Conservation (phyloP, 2,888 invertebrate genomes). For the Temnothorax ravouxi region DNA sequence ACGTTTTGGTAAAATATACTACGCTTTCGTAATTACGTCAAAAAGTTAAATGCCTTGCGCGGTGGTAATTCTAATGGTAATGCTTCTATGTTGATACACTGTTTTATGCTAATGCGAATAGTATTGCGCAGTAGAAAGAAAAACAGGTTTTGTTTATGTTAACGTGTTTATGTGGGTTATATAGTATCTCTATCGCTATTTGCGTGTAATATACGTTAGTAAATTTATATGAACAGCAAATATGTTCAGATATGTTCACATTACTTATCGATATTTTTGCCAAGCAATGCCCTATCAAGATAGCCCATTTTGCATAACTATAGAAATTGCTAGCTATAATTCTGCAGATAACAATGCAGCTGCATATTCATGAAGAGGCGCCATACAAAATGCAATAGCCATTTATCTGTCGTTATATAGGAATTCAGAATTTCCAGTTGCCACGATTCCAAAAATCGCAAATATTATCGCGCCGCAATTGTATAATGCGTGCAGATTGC, state of each 20-base stretch:
- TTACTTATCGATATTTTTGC: slow-evolving; percentile 49
- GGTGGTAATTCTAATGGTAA: background rate
- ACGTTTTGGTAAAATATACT: slow-evolving; percentile 24
- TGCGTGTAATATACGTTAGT: background rate
- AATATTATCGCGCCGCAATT: background rate
- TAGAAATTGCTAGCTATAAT: slow-evolving; percentile 56
- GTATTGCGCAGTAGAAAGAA: background rate
- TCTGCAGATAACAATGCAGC: slow-evolving; percentile 49
- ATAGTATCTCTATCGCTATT: background rate
- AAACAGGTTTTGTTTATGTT: background rate
- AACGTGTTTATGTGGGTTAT: background rate
- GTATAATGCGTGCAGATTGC: slow-evolving; percentile 42
- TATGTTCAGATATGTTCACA: slow-evolving; percentile 7
- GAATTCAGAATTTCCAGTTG: slow-evolving; percentile 38
- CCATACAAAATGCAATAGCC: slow-evolving; percentile 51
- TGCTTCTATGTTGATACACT: slow-evolving; percentile 9
- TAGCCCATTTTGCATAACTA: slow-evolving; percentile 34
- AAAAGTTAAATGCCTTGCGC: slow-evolving; percentile 18
- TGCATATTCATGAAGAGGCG: slow-evolving; percentile 56
- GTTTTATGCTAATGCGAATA: slow-evolving; percentile 3
- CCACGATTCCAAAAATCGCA: slow-evolving; percentile 29
- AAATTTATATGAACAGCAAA: background rate
- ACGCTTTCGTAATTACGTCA: slow-evolving; percentile 26
- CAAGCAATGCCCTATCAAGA: slow-evolving; percentile 40
- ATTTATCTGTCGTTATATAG: slow-evolving; percentile 51